A percentile compares a stretch with the other conserved stretches of the same genome.
These are phyloP conservation scores for Lordiphosa stackelbergi DNA, from an alignment of 1,140 invertebrate genomes.

Conservation along the genomic window DNA sequence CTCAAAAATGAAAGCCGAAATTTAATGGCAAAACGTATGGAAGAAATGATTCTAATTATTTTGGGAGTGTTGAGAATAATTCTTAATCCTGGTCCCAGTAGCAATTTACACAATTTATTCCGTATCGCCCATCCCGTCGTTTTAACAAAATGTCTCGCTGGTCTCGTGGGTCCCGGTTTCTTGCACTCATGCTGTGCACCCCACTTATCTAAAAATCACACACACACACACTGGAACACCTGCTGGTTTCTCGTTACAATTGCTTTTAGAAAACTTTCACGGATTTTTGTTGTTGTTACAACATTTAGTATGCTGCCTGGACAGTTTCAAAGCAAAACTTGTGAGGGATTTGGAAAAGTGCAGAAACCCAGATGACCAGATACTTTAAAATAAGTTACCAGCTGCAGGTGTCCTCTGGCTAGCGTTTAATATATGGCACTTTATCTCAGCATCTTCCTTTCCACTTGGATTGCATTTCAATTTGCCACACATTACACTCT, in stretches of 20 bases:
- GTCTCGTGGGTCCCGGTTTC: too few relatives aligned
- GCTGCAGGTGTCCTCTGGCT: slow-evolving; percentile 18
- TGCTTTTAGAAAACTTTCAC: slow-evolving; percentile 20
- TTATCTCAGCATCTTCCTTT: slow-evolving; percentile 6
- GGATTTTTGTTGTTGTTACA: slow-evolving; percentile 7
- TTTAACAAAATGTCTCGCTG: too few relatives aligned
- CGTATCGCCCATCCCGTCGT: too few relatives aligned
- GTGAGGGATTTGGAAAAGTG: neutral
- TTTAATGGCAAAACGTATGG: too few relatives aligned
- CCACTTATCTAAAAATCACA: too few relatives aligned
- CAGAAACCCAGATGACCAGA: neutral
- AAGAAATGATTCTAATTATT: too few relatives aligned
- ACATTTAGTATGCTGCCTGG: slow-evolving; percentile 19
- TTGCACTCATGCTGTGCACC: too few relatives aligned
- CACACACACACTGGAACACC: neutral
- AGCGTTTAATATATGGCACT: slow-evolving; percentile 11
- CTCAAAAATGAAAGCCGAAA: too few relatives aligned
- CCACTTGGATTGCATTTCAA: slow-evolving; percentile 24
- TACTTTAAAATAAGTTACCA: slow-evolving; percentile 23
- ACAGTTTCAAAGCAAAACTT: slow-evolving; percentile 26
- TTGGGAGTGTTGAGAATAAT: too few relatives aligned
- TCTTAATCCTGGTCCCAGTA: too few relatives aligned
- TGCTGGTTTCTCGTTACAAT: slow-evolving; percentile 22
- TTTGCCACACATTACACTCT: slow-evolving; percentile 35
- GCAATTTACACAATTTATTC: too few relatives aligned